Evolutionary conservation across 2,113 vertebrate genomes (phyloP), one percentile per base, ranked within the genome.

Genomic region (Glaucomys volans): DNA sequence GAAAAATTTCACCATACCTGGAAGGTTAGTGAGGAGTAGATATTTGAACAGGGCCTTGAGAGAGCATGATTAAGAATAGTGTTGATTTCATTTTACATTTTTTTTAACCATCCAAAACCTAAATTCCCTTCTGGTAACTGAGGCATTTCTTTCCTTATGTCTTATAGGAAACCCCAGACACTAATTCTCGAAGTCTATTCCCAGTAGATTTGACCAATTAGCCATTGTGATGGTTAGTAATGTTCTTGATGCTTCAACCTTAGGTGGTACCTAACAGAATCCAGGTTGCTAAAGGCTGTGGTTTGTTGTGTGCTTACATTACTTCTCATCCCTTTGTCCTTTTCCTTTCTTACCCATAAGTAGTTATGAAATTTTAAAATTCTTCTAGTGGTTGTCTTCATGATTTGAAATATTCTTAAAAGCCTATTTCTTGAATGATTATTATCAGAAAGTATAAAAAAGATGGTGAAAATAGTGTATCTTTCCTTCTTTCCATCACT

Each of bases 331-430:
- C 64, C 76, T 44, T 67, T 17, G 1, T 9, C 50, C 7, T 69
- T 11, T 30, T 72, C 17, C n/a, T 52, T 76, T 37, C 13, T 66
- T 81, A 44, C 17, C 59, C 50, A 76, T 26, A 40, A 50, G 47
- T 92, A 52, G 1, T 37, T 66, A 13, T 17, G 0, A n/a, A 69
- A 32, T 52, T 64, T 88, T 37, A 47, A 24, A 81, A 66, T 76
- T 94, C 14, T 77, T 95, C 50, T 95, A 42, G 28, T 82, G 4
- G 11, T 89, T 72, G 32, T 28, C 80, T 17, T 77, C 72, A 72
- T 13, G 28, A 77, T 57, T 94, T 95, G 64, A 97, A 95, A 54
- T 94, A 76, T 66, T 82, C 35, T 90, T 22, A 9, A 67, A 94
- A 69, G 71, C 16, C 35, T 40, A 35, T 71, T 67, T 47, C 64